A percentile compares a stretch with the other conserved stretches of the same genome.
These are phyloP conservation scores for Lerema accius DNA, from an alignment of 1,140 invertebrate species.

Conservation along the genomic window DNA sequence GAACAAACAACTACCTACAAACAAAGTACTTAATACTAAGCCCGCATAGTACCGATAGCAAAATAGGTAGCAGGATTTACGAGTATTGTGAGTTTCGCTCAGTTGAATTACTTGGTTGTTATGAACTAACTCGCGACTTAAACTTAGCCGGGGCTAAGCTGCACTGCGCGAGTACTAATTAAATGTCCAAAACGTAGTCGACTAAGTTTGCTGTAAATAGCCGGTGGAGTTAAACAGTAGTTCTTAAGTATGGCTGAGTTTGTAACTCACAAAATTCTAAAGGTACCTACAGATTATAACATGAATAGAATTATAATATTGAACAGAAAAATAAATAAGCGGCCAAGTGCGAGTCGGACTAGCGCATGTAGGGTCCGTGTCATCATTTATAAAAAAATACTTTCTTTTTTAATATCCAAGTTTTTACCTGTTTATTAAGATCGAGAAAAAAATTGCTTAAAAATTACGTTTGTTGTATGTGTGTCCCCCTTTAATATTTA, in stretches of 20 bases:
- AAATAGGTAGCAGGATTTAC: constrained; percentile 1
- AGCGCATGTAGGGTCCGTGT: too few relatives aligned
- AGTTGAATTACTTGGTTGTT: constrained; percentile 15
- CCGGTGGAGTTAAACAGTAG: background rate
- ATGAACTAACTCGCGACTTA: constrained; percentile 22
- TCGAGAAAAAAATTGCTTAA: too few relatives aligned
- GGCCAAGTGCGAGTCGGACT: too few relatives aligned
- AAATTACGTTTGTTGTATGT: too few relatives aligned
- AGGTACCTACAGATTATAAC: background rate
- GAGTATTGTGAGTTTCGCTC: constrained; percentile 14
- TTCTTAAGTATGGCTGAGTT: background rate
- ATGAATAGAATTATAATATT: too few relatives aligned
- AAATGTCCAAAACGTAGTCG: constrained; percentile 24
- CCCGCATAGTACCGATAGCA: background rate
- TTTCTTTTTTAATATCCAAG: too few relatives aligned
- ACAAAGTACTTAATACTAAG: too few relatives aligned
- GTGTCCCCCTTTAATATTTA: too few relatives aligned
- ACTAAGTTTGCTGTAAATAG: constrained; percentile 10
- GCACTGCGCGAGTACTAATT: constrained; percentile 28
- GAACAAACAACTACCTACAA: too few relatives aligned
- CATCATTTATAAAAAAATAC: too few relatives aligned
- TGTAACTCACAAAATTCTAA: background rate
- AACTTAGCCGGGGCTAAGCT: constrained; percentile 20
- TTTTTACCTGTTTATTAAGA: too few relatives aligned
- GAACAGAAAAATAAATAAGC: too few relatives aligned